Evolutionary conservation across 2,113 vertebrate species (phyloP).

Genomic region (Toxostoma redivivum): DNA sequence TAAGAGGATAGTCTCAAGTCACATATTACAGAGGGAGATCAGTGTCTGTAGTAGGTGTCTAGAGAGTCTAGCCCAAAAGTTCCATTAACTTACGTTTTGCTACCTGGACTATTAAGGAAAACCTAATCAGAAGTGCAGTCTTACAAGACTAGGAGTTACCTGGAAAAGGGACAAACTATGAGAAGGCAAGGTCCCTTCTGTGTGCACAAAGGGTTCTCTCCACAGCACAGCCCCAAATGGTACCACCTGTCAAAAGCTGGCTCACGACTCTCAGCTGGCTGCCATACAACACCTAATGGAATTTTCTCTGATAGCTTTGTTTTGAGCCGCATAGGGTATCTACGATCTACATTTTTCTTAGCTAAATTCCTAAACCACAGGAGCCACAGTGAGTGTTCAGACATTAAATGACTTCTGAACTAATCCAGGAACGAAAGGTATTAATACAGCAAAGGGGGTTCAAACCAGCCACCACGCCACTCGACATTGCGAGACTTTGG

Average conservation of each 20-base stretch:
- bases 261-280: neutral
- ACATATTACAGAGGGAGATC: neutral
- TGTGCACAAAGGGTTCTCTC: neutral
- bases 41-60: neutral
- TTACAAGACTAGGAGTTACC: neutral
- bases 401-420: neutral
- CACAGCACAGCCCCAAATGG: neutral
- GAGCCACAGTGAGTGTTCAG: neutral
- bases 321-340: neutral
- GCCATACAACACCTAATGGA: accelerated
- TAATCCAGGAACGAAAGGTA: neutral
- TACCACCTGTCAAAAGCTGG: neutral
- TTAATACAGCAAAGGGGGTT: neutral
- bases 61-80: neutral
- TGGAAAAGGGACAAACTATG: neutral
- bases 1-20: neutral
- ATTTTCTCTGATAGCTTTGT: neutral
- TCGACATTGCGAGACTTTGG: neutral
- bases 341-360: neutral
- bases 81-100: neutral
- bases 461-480: neutral
- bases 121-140: neutral
- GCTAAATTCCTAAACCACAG: neutral
- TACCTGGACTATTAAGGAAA: neutral
- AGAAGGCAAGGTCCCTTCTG: neutral